phyloP scores from a whole-genome alignment of 2,797 vertebrate species.

The Sebastiscus albofasciatus region DNA sequence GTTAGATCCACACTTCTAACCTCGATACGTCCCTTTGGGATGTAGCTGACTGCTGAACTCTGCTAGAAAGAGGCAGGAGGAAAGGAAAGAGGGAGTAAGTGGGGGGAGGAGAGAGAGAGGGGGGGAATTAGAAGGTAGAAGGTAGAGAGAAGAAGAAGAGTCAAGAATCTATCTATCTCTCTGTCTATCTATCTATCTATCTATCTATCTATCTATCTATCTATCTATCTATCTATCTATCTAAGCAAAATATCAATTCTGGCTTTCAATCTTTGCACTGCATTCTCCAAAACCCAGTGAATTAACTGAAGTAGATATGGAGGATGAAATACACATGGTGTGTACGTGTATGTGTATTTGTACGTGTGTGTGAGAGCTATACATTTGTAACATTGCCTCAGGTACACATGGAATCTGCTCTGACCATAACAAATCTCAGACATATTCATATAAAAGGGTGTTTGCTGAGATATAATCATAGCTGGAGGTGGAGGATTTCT shows the following conservation, averaged over 20 bases:
- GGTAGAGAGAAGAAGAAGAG: neutral
- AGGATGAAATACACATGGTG: neutral
- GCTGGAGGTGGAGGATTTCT: constrained; percentile 6
- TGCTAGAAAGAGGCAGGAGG: constrained; percentile 34
- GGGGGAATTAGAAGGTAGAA: neutral
- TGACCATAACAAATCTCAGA: constrained; percentile 28
- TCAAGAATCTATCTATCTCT: neutral
- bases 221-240: neutral
- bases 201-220: neutral
- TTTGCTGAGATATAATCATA: constrained; percentile 6
- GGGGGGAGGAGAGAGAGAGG: neutral
- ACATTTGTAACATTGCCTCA: neutral
- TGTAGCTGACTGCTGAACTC: constrained; percentile 55
- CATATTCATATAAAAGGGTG: neutral
- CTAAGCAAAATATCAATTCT: neutral
- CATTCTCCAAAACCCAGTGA: neutral
- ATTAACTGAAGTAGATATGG: neutral
- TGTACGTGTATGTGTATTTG: neutral
- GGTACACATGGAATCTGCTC: constrained; percentile 2
- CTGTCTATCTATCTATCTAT: neutral
- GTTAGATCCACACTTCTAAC: constrained; percentile 56
- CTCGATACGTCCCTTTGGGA: constrained; percentile 48
- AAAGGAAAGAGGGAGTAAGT: neutral
- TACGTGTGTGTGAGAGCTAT: neutral
- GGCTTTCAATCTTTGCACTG: neutral